phyloP scores from a whole-genome alignment of 2,113 vertebrate species.

The Thinocorus orbignyianus region DNA sequence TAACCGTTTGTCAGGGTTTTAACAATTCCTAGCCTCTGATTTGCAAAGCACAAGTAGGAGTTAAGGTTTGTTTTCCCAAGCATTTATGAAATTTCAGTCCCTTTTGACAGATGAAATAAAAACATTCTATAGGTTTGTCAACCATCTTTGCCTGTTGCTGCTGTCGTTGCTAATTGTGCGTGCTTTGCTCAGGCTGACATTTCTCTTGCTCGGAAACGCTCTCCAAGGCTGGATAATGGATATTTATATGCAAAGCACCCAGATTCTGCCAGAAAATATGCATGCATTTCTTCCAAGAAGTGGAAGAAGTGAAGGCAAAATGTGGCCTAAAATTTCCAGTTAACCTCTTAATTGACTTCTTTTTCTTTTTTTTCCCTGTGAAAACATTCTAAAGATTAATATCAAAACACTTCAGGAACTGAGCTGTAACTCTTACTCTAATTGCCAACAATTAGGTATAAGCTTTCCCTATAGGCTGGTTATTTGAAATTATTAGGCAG shows the following conservation, averaged over 20 bases:
- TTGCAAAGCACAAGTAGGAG: conserved; percentile 37
- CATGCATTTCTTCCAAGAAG: not conserved
- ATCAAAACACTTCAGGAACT: not conserved
- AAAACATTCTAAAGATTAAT: not conserved
- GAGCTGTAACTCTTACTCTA: not conserved
- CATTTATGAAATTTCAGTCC: conserved; percentile 12
- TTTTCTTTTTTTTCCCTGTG: not conserved
- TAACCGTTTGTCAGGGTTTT: conserved; percentile 67
- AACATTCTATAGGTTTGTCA: not conserved
- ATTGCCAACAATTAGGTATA: conserved; percentile 26
- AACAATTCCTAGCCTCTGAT: not conserved
- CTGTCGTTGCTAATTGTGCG: fast-evolving
- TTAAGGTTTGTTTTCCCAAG: conserved; percentile 32
- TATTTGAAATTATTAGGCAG: not conserved
- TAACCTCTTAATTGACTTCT: not conserved
- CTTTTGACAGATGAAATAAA: conserved; percentile 44
- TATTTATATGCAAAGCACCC: conserved; percentile 10
- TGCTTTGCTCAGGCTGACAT: not conserved
- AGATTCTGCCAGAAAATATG: conserved; percentile 2
- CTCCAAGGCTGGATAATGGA: not conserved
- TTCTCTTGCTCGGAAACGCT: not conserved
- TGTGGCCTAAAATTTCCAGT: not conserved
- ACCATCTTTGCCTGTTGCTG: not conserved
- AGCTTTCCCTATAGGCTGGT: not conserved
- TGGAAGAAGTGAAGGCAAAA: not conserved